Percentiles rank a stretch among this genome's conserved stretches.
phyloP scores from a whole-genome alignment of 2,113 vertebrate species.

The Rhegmatorhina hoffmannsi region DNA sequence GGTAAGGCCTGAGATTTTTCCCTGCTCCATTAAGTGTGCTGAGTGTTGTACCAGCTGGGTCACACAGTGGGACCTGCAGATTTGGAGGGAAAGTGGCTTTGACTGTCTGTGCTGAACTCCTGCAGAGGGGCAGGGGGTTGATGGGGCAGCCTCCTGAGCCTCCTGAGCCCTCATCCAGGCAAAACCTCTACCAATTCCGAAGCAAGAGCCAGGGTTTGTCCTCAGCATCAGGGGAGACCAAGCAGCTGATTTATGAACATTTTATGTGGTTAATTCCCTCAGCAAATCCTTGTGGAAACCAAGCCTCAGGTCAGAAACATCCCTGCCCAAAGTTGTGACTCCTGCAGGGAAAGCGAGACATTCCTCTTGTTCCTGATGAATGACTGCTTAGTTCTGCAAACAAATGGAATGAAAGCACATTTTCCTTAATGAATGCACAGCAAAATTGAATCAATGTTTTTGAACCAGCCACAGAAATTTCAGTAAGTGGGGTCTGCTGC shows the following conservation, averaged over 20 bases:
- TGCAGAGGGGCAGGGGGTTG: neutral
- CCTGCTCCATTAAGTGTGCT: neutral
- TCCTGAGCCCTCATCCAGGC: neutral
- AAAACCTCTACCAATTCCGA: neutral
- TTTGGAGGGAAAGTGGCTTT: neutral
- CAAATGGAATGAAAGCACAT: neutral
- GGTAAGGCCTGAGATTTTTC: neutral
- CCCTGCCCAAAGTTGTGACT: neutral
- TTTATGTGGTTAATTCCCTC: neutral
- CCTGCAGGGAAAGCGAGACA: neutral
- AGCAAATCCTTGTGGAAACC: neutral
- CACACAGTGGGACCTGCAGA: neutral
- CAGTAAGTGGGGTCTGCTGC: conserved; percentile 26
- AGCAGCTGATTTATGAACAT: neutral
- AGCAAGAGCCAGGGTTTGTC: neutral
- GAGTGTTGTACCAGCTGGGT: neutral
- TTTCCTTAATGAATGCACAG: neutral
- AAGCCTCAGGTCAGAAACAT: neutral
- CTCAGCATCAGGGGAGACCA: neutral
- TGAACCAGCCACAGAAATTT: conserved; percentile 6
- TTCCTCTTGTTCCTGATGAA: neutral
- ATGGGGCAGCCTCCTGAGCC: neutral
- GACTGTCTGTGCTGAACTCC: neutral
- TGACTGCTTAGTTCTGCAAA: neutral
- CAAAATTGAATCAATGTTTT: neutral